Evolutionary conservation across 1,140 invertebrate genomes (phyloP).

Genomic region (Drosophila suzukii): DNA sequence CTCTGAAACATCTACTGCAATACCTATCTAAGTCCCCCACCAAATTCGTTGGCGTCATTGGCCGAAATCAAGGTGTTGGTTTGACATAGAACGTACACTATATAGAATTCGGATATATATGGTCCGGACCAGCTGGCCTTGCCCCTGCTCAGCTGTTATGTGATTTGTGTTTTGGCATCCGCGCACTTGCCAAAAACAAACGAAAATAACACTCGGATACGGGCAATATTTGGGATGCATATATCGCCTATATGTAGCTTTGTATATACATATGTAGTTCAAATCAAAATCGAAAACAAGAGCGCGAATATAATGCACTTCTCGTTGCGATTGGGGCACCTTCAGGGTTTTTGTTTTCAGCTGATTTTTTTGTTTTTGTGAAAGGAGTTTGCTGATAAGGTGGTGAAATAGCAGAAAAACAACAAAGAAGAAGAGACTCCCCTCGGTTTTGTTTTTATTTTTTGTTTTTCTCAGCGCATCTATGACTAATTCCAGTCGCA

Average conservation of each 20-base stretch:
- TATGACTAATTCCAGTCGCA: slow-evolving; percentile 64
- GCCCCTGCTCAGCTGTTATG: slow-evolving; percentile 75
- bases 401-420: slow-evolving; percentile 40
- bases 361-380: not conserved
- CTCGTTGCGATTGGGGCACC: slow-evolving; percentile 17
- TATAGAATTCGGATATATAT: slow-evolving; percentile 28
- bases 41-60: slow-evolving; percentile 56
- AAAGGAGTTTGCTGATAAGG: slow-evolving; percentile 47
- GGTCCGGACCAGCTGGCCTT: slow-evolving; percentile 67
- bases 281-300: slow-evolving; percentile 4
- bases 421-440: not conserved
- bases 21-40: not conserved
- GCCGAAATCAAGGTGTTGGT: slow-evolving; percentile 57
- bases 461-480: slow-evolving; percentile 8
- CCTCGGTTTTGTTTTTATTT: slow-evolving; percentile 5
- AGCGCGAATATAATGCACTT: slow-evolving; percentile 9
- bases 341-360: slow-evolving; percentile 7
- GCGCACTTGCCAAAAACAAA: slow-evolving; percentile 58
- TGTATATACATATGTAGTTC: not conserved
- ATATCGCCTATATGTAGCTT: not conserved
- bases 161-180: slow-evolving; percentile 49
- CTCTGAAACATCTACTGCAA: not conserved
- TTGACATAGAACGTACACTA: slow-evolving; percentile 2
- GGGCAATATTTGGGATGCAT: slow-evolving; percentile 1
- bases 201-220: slow-evolving; percentile 8